These are phyloP conservation scores for Girardinichthys multiradiatus DNA, from an alignment of 2,113 vertebrate species.

Conservation along the genomic window DNA sequence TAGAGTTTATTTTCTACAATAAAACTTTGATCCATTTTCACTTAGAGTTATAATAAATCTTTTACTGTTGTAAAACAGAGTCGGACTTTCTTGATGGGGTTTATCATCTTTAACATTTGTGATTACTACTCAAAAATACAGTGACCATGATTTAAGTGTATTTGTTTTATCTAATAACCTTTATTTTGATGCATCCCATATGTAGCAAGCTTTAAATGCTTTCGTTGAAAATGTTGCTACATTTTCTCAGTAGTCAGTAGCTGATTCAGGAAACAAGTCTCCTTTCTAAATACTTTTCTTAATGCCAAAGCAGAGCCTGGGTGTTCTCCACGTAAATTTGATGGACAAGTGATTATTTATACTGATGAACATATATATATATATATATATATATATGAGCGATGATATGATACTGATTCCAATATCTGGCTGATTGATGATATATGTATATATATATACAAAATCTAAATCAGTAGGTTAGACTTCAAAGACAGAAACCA, in stretches of 20 bases:
- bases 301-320: neutral
- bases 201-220: too few relatives aligned
- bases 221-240: too few relatives aligned
- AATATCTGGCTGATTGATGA: too few relatives aligned
- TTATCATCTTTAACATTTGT: neutral
- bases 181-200: too few relatives aligned
- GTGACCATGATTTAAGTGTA: neutral
- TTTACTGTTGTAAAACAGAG: neutral
- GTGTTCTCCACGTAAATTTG: neutral
- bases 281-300: neutral
- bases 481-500: too few relatives aligned
- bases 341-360: neutral
- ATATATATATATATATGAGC: too few relatives aligned
- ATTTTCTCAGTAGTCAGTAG: too few relatives aligned
- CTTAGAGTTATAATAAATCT: neutral
- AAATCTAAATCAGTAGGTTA: too few relatives aligned
- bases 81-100: too few relatives aligned
- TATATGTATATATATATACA: too few relatives aligned
- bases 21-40: neutral
- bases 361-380: neutral
- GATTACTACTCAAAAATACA: neutral
- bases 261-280: neutral
- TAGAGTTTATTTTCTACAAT: neutral
- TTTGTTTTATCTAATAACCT: too few relatives aligned
- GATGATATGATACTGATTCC: too few relatives aligned